Evolutionary conservation across 2,888 invertebrate species (phyloP), one percentile per base, ranked within the genome.

Genomic region (Xanthorhoe designata): DNA sequence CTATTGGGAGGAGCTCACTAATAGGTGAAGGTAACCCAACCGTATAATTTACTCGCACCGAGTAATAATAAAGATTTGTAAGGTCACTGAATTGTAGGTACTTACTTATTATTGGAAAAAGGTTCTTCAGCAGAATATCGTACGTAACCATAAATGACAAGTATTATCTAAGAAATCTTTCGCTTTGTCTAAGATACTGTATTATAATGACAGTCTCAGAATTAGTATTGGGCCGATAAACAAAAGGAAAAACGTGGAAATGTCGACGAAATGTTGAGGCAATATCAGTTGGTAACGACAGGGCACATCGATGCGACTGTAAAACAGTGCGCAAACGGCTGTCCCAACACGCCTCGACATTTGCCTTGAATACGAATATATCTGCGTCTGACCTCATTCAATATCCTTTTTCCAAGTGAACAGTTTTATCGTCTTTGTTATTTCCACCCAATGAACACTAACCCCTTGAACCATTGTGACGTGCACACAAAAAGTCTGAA

Each of bases 371-470:
- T 86, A 84, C 81, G 87, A 88, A 90, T 89, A 88, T 87, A 89
- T 91, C 86, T 89, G 87, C 83, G 86, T 87, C 83, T 90, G 91
- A 90, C 91, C 91, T 89, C 88, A 88, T 92, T 90, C 90, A 90
- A 92, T 91, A 91, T 90, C 91, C 90, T 88, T 91, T 91, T 91
- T 91, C 91, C 92, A 80, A 90, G 83, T 85, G 90, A 91, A 90
- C 87, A 89, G 84, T 91, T 91, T 92, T 91, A 91, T 91, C 90
- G 89, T 87, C 89, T 91, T 89, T 90, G 91, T 90, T 91, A 91
- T 89, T 91, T 91, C 90, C 90, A 90, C 88, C 86, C 90, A 85
- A 88, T 91, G 90, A 91, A 87, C 89, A 85, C 86, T 87, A 87
- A 90, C 89, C 89, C 89, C 87, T 89, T 83, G 83, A 87, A 89